phyloP scores from a whole-genome alignment of 2,888 invertebrate species.

The Morpho achilles region DNA sequence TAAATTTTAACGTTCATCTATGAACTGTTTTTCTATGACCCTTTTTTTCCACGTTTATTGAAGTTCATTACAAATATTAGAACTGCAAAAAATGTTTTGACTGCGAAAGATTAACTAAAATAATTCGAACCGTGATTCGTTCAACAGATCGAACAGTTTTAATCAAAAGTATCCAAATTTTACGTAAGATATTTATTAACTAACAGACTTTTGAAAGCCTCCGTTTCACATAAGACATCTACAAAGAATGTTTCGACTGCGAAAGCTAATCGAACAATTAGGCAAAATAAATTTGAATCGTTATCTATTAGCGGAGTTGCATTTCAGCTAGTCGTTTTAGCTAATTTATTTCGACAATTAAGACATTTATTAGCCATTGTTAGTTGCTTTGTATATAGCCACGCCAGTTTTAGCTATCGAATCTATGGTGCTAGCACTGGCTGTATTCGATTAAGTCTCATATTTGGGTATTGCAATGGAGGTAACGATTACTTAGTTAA shows the following conservation, averaged over 20 bases:
- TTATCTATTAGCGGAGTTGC: slow-evolving; percentile 25
- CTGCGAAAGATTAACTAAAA: no score
- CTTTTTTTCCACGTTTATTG: no score
- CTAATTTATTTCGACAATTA: slow-evolving; percentile 37
- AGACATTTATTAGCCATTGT: slow-evolving; percentile 41
- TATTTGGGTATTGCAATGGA: slow-evolving; percentile 12
- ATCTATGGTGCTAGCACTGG: slow-evolving; percentile 12
- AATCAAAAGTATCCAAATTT: no score
- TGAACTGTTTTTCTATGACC: no score
- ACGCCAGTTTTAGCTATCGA: slow-evolving; percentile 19
- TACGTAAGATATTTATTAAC: no score
- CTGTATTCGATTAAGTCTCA: slow-evolving; percentile 20
- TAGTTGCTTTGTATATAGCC: slow-evolving; percentile 21
- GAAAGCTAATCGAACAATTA: slow-evolving; percentile 24
- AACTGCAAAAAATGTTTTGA: no score
- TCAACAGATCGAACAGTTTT: no score
- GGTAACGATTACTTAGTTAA: neutral
- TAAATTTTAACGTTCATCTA: no score
- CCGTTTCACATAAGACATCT: slow-evolving; percentile 4
- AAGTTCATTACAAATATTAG: no score
- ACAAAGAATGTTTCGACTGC: slow-evolving; percentile 15
- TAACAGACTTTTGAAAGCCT: neutral
- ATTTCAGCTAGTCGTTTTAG: slow-evolving; percentile 26
- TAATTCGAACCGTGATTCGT: no score
- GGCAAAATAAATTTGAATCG: slow-evolving; percentile 27